Base-by-base conservation (phyloP, 2,113 vertebrate genomes). In the Pampusana beccarii region DNA sequence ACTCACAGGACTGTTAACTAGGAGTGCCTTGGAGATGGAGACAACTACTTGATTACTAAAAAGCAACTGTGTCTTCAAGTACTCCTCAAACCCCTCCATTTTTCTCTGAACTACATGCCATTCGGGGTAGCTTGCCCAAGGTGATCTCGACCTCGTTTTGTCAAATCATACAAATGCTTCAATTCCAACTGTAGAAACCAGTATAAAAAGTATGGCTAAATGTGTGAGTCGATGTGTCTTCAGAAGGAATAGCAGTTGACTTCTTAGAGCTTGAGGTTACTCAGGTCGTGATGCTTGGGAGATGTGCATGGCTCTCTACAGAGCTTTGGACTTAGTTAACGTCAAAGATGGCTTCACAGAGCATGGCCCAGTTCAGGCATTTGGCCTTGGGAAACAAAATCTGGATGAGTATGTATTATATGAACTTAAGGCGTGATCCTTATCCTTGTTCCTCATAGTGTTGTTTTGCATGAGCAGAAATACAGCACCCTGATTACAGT, bases 1-100 rank as follows among this genome's bases (percentile, higher is more conserved):
- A 65, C 69, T 96, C 81, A 34, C 60, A 71, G 78, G 73, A 84
- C 90, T 95, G 77, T 94, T 82, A 91, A 89, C 86, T 80, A 95
- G 80, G 77, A 97, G 84, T 91, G 74, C 92, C 80, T 96, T 96
- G 79, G 66, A 96, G 92, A 95, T 91, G 71, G 78, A 82, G 85
- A 54, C 80, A 82, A 28, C 83, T 92, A 75, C 83, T 60, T 82
- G 85, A 34, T 75, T 65, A 53, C 67, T 96, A 85, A 97, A 96
- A 96, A 93, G 16, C 87, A 85, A 64, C 85, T 77, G 58, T 84
- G 66, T 93, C 93, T 95, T 97, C 87, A 86, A 84, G 86, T 92
- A 58, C 77, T 44, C 58, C 90, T 95, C 74, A 84, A 64, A 82
- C 62, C 54, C 11, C 70, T 93, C 60, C 15, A 2, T 90, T 95